Conservation (phyloP, 2,888 invertebrate species). For the Zootermopsis nevadensis region DNA sequence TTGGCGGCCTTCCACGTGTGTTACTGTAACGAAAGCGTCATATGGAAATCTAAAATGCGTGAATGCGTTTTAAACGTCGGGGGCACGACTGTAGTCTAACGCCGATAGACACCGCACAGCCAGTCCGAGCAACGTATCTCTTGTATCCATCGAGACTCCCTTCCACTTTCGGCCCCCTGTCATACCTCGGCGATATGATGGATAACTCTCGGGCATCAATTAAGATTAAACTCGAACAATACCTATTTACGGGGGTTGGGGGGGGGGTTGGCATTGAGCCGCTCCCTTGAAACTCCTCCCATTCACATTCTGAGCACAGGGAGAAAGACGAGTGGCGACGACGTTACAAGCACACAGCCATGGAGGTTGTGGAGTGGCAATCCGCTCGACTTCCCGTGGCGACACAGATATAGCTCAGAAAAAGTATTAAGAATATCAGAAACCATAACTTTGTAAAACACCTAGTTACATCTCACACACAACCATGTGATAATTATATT, state of each 20-base stretch:
- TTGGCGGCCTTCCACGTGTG: no score
- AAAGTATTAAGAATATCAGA: no score
- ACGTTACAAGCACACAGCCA: background rate
- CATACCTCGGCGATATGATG: constrained; percentile 62
- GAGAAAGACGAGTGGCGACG: constrained; percentile 36
- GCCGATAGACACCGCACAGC: constrained; percentile 3
- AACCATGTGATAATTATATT: no score
- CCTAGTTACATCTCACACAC: no score
- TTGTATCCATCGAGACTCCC: constrained; percentile 16
- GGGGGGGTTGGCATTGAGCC: constrained; percentile 42
- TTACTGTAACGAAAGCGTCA: no score
- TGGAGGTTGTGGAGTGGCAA: constrained; percentile 15
- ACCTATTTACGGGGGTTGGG: constrained; percentile 60
- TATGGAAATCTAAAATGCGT: no score
- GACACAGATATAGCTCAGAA: no score
- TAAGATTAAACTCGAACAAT: constrained; percentile 64
- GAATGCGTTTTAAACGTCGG: no score
- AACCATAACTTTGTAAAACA: no score
- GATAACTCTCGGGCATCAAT: constrained; percentile 65
- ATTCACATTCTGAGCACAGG: constrained; percentile 43
- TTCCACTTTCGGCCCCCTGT: constrained; percentile 27
- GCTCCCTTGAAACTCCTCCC: constrained; percentile 14
- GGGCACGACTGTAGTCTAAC: constrained; percentile 19
- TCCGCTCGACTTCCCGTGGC: background rate
- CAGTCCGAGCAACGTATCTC: constrained; percentile 32